Evolutionary conservation across 2,113 vertebrate genomes (phyloP), one percentile per base, ranked within the genome.

Genomic region (Podocnemis expansa): DNA sequence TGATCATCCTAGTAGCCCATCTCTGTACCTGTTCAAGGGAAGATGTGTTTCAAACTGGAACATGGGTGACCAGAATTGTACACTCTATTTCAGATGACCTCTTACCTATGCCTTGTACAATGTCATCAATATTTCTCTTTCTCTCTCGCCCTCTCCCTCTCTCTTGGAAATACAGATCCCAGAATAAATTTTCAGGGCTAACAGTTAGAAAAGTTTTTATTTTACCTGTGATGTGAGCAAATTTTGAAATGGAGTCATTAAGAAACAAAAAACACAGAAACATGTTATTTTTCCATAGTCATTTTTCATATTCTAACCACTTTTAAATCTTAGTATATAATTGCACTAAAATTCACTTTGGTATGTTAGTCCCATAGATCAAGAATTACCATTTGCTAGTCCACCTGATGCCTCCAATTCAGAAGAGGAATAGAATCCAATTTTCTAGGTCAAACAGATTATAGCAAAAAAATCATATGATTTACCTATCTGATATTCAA

Each of bases 201-300:
- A 12, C 0, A 0, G 58, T 52, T 80, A 11, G 11, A 55, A 82
- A 85, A 8, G 24, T 38, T 38, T 38, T 38, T 0, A 0, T 79
- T 89, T 21, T 0, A 43, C 52, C 31, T 80, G 7, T 24, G 49
- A 78, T 5, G 14, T 85, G 54, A 45, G 58, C 45, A 19, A 43
- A 90, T 4, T 7, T n/a, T 85, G 80, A 24, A 14, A 47, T 0
- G 4, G 25, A 17, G 52, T 8, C 67, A 87, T n/a, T 0, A 8
- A 49, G 67, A 43, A 34, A 85, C 56, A 83, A 52, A 16, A 52
- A 4, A 0, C 55, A 81, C 5, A 0, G 4, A 38, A 73, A 29
- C 27, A 6, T 10, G 27, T 2, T 8, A 22, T 31, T 85, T 67
- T 75, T 76, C 79, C 21, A 76, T 25, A 43, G 47, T 73, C 55